Percentiles rank a stretch among this genome's conserved stretches.
Conservation (phyloP, 2,797 vertebrate genomes). For the Sebastes jordani region DNA sequence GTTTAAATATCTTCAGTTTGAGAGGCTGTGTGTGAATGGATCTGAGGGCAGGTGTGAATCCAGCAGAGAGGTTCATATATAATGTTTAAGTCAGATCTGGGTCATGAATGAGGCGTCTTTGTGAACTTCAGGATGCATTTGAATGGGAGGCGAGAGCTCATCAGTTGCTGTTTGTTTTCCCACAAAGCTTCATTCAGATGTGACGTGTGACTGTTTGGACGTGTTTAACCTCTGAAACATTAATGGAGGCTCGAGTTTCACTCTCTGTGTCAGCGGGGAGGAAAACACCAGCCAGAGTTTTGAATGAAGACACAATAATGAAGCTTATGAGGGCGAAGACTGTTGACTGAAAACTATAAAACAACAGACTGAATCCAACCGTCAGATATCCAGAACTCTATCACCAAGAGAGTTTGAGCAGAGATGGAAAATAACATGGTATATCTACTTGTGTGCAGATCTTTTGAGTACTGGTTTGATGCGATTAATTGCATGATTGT, state of each 20-base stretch:
- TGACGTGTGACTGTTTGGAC: neutral
- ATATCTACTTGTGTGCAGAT: neutral
- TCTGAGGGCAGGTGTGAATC: neutral
- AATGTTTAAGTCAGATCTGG: neutral
- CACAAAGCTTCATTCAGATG: slow-evolving; percentile 21
- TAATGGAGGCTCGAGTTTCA: slow-evolving; percentile 54
- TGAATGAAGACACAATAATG: neutral
- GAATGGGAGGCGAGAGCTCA: slow-evolving; percentile 9
- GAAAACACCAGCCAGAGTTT: neutral
- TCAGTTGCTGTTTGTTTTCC: slow-evolving; percentile 16
- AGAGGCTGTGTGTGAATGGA: too few species aligned
- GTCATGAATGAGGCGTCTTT: neutral
- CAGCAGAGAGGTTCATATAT: neutral
- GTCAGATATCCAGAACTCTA: neutral
- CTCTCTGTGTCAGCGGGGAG: neutral
- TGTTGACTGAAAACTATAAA: neutral
- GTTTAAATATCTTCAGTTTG: too few species aligned
- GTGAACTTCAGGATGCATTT: neutral
- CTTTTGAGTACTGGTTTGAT: neutral
- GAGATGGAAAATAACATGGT: neutral
- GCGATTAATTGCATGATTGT: too few species aligned
- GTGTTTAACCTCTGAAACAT: slow-evolving; percentile 52
- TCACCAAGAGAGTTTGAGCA: neutral
- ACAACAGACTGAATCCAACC: too few species aligned
- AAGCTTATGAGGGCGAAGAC: neutral